Conservation (phyloP, 2,113 vertebrate genomes). For the Sterrhoptilus dennistouni region DNA sequence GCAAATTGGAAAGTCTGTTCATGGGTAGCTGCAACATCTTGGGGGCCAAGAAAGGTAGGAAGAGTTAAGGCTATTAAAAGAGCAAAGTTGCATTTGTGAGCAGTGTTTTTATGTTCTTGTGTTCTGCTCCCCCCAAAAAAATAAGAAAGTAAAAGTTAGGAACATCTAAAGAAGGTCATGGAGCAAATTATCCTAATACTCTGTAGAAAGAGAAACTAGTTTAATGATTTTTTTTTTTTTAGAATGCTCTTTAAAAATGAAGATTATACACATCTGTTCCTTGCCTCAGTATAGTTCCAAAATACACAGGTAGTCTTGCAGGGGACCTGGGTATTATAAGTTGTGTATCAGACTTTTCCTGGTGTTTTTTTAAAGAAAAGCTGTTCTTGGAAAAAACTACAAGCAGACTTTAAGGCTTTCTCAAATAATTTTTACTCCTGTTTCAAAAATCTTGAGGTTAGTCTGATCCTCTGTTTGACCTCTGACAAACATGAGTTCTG, state of each 20-base stretch:
- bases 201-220: neutral
- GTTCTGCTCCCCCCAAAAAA: neutral
- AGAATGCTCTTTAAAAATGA: neutral
- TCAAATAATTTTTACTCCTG: neutral
- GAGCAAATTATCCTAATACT: neutral
- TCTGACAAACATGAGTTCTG: slow-evolving; percentile 33
- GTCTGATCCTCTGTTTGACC: slow-evolving; percentile 42
- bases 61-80: neutral
- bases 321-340: neutral
- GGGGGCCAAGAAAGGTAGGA: neutral
- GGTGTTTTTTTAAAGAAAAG: neutral
- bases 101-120: neutral
- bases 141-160: neutral
- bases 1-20: neutral
- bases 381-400: slow-evolving; percentile 15
- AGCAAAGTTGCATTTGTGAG: neutral
- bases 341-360: neutral
- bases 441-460: slow-evolving; percentile 31
- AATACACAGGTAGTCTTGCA: neutral
- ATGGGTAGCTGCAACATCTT: neutral
- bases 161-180: neutral
- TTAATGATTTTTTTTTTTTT: neutral
- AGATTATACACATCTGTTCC: neutral
- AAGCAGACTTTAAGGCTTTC: neutral
- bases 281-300: neutral